These are phyloP conservation scores for Melanophora roralis DNA, from an alignment of 2,888 invertebrate species.

Conservation along the genomic window DNA sequence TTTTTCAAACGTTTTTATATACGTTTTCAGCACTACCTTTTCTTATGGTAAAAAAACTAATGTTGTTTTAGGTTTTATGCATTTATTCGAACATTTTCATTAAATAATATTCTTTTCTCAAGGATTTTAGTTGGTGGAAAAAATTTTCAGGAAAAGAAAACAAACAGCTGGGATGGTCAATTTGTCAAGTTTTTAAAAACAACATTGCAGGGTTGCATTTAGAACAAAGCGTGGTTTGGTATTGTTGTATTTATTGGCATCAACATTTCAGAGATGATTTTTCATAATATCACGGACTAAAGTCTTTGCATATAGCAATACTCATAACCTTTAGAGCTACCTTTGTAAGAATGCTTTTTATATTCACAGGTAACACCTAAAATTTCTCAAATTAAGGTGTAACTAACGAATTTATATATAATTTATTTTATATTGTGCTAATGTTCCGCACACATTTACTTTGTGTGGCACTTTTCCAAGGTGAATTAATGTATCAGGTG, in stretches of 20 bases:
- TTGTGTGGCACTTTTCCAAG: too few species aligned
- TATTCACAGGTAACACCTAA: neutral
- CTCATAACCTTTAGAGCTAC: too few species aligned
- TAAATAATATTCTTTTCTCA: slow-evolving; percentile 70
- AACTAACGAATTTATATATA: too few species aligned
- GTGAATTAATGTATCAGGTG: too few species aligned
- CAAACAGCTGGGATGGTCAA: slow-evolving; percentile 68
- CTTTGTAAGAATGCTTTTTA: too few species aligned
- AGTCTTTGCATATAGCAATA: too few species aligned
- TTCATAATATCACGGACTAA: neutral
- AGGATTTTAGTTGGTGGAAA: slow-evolving; percentile 63
- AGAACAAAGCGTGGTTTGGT: slow-evolving; percentile 61
- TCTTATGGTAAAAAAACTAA: neutral
- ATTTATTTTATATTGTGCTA: too few species aligned
- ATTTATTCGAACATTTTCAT: slow-evolving; percentile 39
- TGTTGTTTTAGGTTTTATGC: neutral
- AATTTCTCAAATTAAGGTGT: neutral
- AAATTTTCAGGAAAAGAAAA: slow-evolving; percentile 69
- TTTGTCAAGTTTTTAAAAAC: slow-evolving; percentile 74
- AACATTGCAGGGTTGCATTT: slow-evolving; percentile 69
- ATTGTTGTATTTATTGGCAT: slow-evolving; percentile 11
- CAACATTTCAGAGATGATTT: slow-evolving; percentile 3
- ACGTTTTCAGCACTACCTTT: neutral
- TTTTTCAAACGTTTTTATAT: slow-evolving; percentile 26
- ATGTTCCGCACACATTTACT: too few species aligned